A percentile compares a stretch with the other conserved stretches of the same genome.
These are phyloP conservation scores for Macrotus californicus DNA, from an alignment of 2,113 vertebrate genomes.

Conservation along the genomic window DNA sequence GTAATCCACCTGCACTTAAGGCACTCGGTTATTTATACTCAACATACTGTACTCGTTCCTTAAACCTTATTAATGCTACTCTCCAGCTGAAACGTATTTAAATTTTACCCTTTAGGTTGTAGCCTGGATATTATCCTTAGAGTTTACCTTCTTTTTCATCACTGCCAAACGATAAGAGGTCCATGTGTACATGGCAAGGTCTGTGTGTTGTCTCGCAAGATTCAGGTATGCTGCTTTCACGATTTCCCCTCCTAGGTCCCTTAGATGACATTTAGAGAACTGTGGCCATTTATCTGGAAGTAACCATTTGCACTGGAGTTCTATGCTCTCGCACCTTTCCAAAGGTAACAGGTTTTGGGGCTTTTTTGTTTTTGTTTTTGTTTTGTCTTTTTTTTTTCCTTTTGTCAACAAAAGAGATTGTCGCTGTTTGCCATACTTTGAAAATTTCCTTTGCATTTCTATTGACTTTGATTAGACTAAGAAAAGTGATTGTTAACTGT, in stretches of 20 bases:
- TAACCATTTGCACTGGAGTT: constrained; percentile 80
- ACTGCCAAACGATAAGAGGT: constrained; percentile 57
- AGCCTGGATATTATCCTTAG: constrained; percentile 18
- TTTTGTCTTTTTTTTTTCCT: background rate
- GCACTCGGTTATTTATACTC: constrained; percentile 69
- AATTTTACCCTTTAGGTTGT: constrained; percentile 49
- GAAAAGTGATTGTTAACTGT: constrained; percentile 68
- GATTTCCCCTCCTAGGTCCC: background rate
- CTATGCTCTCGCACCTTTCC: constrained; percentile 80
- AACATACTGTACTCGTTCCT: constrained; percentile 55
- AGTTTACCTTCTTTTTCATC: background rate
- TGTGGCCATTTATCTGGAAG: constrained; percentile 49
- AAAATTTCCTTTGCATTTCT: constrained; percentile 61
- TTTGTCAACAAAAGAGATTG: constrained; percentile 58
- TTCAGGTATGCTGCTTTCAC: background rate
- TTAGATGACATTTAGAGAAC: constrained; percentile 56
- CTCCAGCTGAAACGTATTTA: constrained; percentile 43
- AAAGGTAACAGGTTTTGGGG: constrained; percentile 74
- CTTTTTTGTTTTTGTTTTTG: no score
- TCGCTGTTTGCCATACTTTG: constrained; percentile 67
- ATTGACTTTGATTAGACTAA: constrained; percentile 67
- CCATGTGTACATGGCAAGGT: constrained; percentile 56
- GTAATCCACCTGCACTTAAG: constrained; percentile 58
- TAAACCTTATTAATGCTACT: background rate
- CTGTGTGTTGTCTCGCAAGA: constrained; percentile 37